Conservation (phyloP, 2,888 invertebrate genomes). For the Stramonita haemastoma region DNA sequence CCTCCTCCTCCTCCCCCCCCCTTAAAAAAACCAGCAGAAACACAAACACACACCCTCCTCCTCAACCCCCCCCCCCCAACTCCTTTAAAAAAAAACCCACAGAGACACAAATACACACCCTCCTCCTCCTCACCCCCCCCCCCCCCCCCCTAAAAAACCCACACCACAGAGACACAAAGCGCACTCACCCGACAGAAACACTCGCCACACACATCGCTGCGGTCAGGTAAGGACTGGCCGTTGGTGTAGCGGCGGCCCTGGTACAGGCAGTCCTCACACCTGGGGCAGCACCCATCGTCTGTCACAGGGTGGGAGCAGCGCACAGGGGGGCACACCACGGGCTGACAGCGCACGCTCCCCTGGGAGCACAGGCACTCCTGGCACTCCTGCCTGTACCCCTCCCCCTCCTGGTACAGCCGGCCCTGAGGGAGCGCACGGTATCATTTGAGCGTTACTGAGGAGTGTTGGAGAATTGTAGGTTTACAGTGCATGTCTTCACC, state of each 20-base stretch:
- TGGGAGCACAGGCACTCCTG: slow-evolving; percentile 52
- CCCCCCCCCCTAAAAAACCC: no score
- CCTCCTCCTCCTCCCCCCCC: no score
- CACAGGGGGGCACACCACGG: slow-evolving; percentile 55
- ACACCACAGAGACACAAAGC: no score
- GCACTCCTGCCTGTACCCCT: slow-evolving; percentile 36
- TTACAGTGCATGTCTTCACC: no score
- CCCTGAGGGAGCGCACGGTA: no score
- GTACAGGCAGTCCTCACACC: slow-evolving; percentile 61
- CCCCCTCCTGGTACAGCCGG: slow-evolving; percentile 27
- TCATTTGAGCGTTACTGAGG: neutral
- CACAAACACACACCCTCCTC: no score
- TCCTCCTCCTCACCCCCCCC: no score
- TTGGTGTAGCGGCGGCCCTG: slow-evolving; percentile 55
- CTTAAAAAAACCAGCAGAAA: no score
- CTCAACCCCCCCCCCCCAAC: no score
- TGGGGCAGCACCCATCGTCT: slow-evolving; percentile 59
- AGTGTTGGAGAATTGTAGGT: neutral
- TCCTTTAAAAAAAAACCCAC: no score
- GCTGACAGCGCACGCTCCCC: slow-evolving; percentile 56
- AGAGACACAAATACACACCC: no score
- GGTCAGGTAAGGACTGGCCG: slow-evolving; percentile 58
- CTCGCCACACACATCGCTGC: slow-evolving; percentile 56
- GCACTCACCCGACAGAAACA: slow-evolving; percentile 63
- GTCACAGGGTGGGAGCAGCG: slow-evolving; percentile 59